These are phyloP conservation scores for Drosophila meridionalis DNA, from an alignment of 2,888 invertebrate genomes.

Conservation along the genomic window DNA sequence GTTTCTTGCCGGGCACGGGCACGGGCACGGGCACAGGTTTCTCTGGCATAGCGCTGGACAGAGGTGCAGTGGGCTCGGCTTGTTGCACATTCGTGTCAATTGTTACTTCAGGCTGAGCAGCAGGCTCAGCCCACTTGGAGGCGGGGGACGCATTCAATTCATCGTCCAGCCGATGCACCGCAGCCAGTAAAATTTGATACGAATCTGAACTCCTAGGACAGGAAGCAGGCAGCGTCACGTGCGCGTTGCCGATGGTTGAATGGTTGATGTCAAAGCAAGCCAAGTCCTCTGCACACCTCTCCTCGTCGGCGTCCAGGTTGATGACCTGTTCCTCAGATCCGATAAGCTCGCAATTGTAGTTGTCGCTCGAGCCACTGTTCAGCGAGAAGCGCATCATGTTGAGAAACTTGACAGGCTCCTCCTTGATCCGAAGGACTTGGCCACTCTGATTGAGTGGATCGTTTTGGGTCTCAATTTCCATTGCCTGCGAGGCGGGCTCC, in stretches of 20 bases:
- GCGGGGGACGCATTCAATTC: background rate
- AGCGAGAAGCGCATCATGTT: constrained; percentile 47
- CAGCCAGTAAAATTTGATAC: background rate
- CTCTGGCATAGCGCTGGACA: background rate
- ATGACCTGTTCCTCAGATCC: constrained; percentile 48
- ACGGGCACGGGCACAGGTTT: too few relatives aligned
- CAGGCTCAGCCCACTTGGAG: background rate
- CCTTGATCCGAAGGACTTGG: constrained; percentile 21
- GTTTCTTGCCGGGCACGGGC: constrained; percentile 1
- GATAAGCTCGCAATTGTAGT: constrained; percentile 46
- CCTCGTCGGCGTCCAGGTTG: constrained; percentile 31
- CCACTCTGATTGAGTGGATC: constrained; percentile 50
- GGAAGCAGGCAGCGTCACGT: too few relatives aligned
- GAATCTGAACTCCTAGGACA: background rate
- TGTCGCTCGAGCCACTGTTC: constrained; percentile 6
- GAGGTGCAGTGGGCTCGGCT: background rate
- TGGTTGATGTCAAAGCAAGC: constrained; percentile 38
- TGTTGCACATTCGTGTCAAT: background rate
- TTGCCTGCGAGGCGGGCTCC: constrained; percentile 24
- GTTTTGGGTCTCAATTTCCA: constrained; percentile 9
- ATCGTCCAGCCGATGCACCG: background rate
- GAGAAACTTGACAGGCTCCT: constrained; percentile 53
- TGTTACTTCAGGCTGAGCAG: background rate
- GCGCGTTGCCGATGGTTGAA: background rate
- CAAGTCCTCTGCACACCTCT: constrained; percentile 14